phyloP scores from a whole-genome alignment of 1,140 invertebrate species.

The Araneus ventricosus region DNA sequence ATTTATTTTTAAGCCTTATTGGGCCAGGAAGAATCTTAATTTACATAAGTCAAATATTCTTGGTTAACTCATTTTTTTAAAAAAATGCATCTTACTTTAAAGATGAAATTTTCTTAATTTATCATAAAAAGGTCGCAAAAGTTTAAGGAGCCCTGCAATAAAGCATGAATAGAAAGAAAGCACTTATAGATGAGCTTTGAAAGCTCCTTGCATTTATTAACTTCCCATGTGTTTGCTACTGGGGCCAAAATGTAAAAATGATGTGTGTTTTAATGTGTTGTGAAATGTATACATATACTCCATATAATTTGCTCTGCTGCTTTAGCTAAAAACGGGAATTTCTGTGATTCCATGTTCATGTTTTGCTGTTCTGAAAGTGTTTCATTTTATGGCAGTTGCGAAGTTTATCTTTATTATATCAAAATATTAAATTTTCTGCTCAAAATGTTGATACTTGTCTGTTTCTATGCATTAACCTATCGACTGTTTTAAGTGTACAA shows the following conservation, averaged over 20 bases:
- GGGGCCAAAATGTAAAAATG: not conserved
- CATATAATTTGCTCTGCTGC: not conserved
- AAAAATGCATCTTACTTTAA: too few relatives aligned
- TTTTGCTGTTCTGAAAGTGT: slow-evolving; percentile 1
- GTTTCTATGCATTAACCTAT: not conserved
- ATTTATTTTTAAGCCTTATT: too few relatives aligned
- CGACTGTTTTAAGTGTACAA: not conserved
- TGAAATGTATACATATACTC: not conserved
- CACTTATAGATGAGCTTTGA: slow-evolving; percentile 6
- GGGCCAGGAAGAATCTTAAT: too few relatives aligned
- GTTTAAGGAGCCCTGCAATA: not conserved
- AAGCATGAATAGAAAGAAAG: not conserved
- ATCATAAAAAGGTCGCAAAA: too few relatives aligned
- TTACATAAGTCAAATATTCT: too few relatives aligned
- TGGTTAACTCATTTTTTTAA: too few relatives aligned
- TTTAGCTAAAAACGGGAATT: not conserved
- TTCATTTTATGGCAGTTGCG: not conserved
- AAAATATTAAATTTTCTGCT: not conserved
- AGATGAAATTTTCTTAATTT: too few relatives aligned
- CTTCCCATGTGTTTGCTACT: not conserved
- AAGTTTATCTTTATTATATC: not conserved
- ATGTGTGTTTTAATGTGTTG: not conserved
- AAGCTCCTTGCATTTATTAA: slow-evolving; percentile 27
- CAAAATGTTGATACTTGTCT: not conserved
- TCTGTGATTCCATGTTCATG: slow-evolving; percentile 8